Percentiles rank a stretch among this genome's conserved stretches.
Evolutionary conservation across 2,113 vertebrate genomes (phyloP).

Genomic region (Empidonax traillii): DNA sequence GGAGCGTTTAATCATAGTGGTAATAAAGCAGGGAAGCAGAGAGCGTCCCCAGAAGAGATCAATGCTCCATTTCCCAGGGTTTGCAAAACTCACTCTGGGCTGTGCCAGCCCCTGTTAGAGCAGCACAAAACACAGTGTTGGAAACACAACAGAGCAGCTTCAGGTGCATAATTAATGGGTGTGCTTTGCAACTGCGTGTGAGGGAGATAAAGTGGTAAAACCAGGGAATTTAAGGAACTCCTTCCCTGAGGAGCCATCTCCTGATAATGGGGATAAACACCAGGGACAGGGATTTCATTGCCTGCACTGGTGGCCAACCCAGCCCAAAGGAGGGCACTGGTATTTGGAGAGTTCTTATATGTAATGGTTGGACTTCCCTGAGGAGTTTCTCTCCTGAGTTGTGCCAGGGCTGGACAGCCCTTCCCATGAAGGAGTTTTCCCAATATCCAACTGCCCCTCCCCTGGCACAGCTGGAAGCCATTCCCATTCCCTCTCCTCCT

Average conservation of each 20-base stretch:
- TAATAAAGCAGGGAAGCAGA: not conserved
- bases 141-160: not conserved
- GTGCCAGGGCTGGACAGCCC: not conserved
- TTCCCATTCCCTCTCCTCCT: not conserved
- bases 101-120: not conserved
- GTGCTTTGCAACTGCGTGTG: rapidly evolving
- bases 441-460: not conserved
- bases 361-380: rapidly evolving
- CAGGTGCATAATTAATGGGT: rapidly evolving
- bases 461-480: not conserved
- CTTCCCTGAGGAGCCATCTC: not conserved
- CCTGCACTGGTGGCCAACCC: not conserved
- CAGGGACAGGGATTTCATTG: rapidly evolving
- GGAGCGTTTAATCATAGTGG: not conserved
- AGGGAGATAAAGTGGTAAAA: not conserved
- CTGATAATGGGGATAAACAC: not conserved
- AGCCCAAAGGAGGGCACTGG: not conserved
- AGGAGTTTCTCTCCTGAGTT: not conserved
- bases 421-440: not conserved
- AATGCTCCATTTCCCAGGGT: not conserved
- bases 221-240: not conserved
- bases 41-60: not conserved
- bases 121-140: rapidly evolving
- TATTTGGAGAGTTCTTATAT: not conserved
- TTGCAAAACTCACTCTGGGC: not conserved